phyloP scores from a whole-genome alignment of 2,888 invertebrate species.

The Tipula confusa region DNA sequence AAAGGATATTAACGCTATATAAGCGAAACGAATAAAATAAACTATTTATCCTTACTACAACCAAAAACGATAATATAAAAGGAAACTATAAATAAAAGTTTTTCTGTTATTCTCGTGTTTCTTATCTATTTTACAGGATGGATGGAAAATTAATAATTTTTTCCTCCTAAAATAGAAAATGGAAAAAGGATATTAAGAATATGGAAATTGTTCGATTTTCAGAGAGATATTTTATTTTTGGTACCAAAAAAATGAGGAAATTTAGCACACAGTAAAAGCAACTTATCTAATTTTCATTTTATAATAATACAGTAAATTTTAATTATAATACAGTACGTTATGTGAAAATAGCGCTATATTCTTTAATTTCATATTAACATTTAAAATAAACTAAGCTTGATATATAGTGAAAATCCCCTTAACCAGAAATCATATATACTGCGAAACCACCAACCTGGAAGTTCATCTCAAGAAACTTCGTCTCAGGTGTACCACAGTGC shows the following conservation, averaged over 20 bases:
- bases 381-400: too few species aligned
- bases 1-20: background rate
- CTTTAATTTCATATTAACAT: too few species aligned
- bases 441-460: too few species aligned
- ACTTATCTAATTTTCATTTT: too few species aligned
- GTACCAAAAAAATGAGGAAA: background rate
- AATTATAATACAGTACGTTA: too few species aligned
- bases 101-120: background rate
- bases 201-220: constrained; percentile 3
- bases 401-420: too few species aligned
- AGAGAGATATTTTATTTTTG: background rate
- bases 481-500: too few species aligned
- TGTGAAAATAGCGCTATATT: too few species aligned
- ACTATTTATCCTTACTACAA: background rate
- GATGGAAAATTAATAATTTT: background rate
- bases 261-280: background rate
- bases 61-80: background rate
- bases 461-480: too few species aligned
- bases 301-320: too few species aligned
- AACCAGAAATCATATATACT: too few species aligned
- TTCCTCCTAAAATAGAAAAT: background rate
- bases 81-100: background rate
- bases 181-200: constrained; percentile 6
- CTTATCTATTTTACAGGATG: constrained; percentile 20
- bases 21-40: background rate